These are phyloP conservation scores for Prionace glauca DNA, from an alignment of 2,797 vertebrate species.

Conservation along the genomic window DNA sequence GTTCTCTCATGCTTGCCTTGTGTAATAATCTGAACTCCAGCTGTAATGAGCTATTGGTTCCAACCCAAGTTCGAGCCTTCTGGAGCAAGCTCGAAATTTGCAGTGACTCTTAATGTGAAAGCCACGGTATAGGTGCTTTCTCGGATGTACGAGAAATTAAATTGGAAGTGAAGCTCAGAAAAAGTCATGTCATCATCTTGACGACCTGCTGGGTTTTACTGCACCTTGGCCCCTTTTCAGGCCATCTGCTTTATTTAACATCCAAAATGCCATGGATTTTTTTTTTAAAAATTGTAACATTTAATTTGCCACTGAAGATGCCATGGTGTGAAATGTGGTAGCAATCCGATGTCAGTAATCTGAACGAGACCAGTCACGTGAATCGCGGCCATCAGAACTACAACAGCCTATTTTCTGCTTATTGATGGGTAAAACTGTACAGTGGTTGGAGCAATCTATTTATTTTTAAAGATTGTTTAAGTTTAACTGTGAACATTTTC, in stretches of 20 bases:
- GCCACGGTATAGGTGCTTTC: constrained; percentile 27
- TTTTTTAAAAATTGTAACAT: background rate
- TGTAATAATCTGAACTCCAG: constrained; percentile 38
- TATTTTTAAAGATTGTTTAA: background rate
- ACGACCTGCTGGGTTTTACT: constrained; percentile 7
- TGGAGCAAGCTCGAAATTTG: background rate
- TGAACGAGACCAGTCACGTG: background rate
- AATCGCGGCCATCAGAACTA: background rate
- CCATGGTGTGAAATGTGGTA: background rate
- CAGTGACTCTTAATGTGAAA: background rate
- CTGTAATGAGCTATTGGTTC: constrained; percentile 26
- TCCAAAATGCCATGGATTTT: background rate
- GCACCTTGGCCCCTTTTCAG: background rate
- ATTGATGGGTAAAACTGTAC: background rate
- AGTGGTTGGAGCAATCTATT: background rate
- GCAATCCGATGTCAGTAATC: background rate
- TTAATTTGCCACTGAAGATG: background rate
- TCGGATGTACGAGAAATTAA: background rate
- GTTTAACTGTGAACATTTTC: background rate
- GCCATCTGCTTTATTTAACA: background rate
- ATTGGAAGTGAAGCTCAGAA: constrained; percentile 22
- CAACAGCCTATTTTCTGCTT: background rate
- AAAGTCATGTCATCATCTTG: background rate
- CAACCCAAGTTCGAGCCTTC: background rate
- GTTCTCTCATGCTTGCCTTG: constrained; percentile 45